Base-by-base conservation (phyloP, 2,888 invertebrate genomes). In the Asteroscopus sphinx region DNA sequence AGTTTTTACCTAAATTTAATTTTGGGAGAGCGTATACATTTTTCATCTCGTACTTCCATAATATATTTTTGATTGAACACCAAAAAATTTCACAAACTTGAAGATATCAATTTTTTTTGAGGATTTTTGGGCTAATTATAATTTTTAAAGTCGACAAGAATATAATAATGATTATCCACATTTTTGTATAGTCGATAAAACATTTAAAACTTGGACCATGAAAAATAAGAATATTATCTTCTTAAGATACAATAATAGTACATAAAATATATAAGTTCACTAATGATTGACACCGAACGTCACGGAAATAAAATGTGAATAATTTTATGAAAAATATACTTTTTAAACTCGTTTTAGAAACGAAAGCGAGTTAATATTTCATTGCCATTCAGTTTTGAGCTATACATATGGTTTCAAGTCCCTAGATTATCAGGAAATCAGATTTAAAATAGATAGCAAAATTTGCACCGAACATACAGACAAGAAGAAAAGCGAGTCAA, bases 121-220 rank as follows among this genome's bases (percentile, higher is more conserved):
- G 88, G 76, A 68, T 91, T 92, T 82, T 91, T 90, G 89, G 88
- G 89, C 83, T 92, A 92, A 85, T 88, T 84, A 86, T 85, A 80
- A 80, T 87, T 90, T 89, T 91, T 91, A 92, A 92, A 93, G 91
- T 93, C 77, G 92, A 92, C 91, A 90, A 93, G 92, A 93, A 92
- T 93, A 93, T 93, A 93, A 90, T 93, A 93, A 90, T 93, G 94
- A 88, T 93, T 93, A 93, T 92, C 86, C 90, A 90, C 93, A 91
- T 90, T 92, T 91, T 93, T 93, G 93, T 94, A 93, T 92, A 94
- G 93, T 93, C 93, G 93, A 93, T 93, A 93, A 94, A 93, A 93
- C 93, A 93, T 94, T 93, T 94, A 93, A 94, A 94, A 94, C 90
- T 94, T 94, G 94, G 93, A 94, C 94, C 94, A 93, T 94, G 93